Base-by-base conservation (phyloP, 2,888 invertebrate species). In the Tillus elongatus region DNA sequence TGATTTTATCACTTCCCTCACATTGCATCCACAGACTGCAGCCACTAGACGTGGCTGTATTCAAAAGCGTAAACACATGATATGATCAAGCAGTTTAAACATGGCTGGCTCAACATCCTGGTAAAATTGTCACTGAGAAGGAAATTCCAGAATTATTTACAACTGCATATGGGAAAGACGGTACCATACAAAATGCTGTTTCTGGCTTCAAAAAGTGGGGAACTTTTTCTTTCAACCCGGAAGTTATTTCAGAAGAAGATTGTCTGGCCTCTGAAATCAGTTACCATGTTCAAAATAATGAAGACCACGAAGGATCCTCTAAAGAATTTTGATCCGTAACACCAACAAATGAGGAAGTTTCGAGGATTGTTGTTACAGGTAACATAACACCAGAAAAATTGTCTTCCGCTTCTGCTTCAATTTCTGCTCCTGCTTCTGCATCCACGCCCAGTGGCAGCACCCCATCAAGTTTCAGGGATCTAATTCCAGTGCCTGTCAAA, bases 61-160 rank as follows among this genome's bases (percentile, higher is more conserved):
- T n/a, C n/a, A n/a, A n/a, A n/a, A n/a, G n/a, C 24, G 6, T 24
- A 24, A 36, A 30, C 12, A 15, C 19, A 6, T 35, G 27, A 11
- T 28, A 27, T 14, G 13, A 31, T 14, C 30, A 29, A 14, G 30
- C 6, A 29, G 37, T 32, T 4, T 35, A 31, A 8, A 35, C 37
- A 33, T 37, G 37, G 37, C 9, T 37, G n/a, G 24, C 33, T 4
- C 33, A 37, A 11, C 33, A 37, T 10, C 24, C 37, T 19, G 33
- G 33, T 16, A 37, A 33, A 14, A 8, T 14, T 13, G 24, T 37
- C 13, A 34, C 37, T n/a, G 33, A 37, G 10, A 19, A 16, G 13
- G 33, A 37, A 16, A 34, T 37, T 15, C 37, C 37, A 10, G 24
- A 37, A 19, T 15, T 37, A 11, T 37, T 37, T 15, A 35, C 4